These are phyloP conservation scores for Oscarella lobularis DNA, from an alignment of 37 sponge, comb jelly and placozoan species.

Conservation along the genomic window DNA sequence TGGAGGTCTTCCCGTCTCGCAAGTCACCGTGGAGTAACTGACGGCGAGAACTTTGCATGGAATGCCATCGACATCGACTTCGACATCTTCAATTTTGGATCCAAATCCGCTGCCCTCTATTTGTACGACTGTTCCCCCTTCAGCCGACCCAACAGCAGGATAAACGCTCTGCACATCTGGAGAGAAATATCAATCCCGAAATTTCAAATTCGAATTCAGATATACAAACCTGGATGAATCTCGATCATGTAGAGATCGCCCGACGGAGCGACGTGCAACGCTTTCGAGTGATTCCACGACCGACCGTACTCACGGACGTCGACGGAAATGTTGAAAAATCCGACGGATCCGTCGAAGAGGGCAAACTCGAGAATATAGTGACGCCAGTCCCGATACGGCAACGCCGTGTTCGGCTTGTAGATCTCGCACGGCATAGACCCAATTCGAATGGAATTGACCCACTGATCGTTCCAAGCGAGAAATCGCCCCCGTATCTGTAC, in stretches of 20 bases:
- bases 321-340: background rate
- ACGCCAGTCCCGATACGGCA: background rate
- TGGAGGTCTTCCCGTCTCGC: background rate
- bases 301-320: background rate
- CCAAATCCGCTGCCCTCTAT: conserved; percentile 59
- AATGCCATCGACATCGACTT: conserved; percentile 21
- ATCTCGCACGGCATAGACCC: background rate
- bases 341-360: background rate
- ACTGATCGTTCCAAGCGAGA: background rate
- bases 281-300: background rate
- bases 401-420: background rate
- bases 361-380: background rate
- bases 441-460: background rate
- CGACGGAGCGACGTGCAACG: background rate
- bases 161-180: background rate
- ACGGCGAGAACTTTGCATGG: background rate
- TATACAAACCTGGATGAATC: conserved; percentile 2
- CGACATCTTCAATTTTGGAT: background rate
- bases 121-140: conserved; percentile 42
- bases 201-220: background rate
- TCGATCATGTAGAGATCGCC: background rate
- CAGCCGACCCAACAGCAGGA: conserved; percentile 16
- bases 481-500: background rate
- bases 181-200: background rate
- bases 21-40: background rate